These are phyloP conservation scores for Sitta europaea DNA, from an alignment of 2,113 vertebrate genomes.

Conservation along the genomic window DNA sequence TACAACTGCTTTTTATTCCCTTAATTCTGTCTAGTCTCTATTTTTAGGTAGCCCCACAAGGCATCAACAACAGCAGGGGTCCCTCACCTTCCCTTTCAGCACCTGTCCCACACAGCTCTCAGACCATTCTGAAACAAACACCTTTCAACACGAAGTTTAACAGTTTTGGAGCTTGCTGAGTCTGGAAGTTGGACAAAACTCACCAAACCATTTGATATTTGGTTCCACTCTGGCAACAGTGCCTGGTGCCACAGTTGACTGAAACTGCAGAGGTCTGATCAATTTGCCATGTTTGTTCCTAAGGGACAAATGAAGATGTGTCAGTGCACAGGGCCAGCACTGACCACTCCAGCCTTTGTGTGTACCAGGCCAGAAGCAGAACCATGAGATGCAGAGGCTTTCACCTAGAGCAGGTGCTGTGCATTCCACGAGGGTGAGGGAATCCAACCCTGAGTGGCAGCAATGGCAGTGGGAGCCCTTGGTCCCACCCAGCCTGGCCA, in stretches of 20 bases:
- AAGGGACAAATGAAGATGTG: neutral
- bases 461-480: neutral
- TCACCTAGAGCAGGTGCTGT: neutral
- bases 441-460: neutral
- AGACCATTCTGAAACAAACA: neutral
- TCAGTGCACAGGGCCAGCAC: neutral
- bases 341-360: neutral
- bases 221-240: slow-evolving; percentile 94
- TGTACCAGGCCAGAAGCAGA: neutral
- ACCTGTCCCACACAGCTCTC: neutral
- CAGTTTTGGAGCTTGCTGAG: neutral
- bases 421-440: fast-evolving
- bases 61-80: neutral
- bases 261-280: slow-evolving; percentile 86
- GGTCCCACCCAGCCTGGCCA: neutral
- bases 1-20: fast-evolving
- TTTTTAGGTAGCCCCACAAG: neutral
- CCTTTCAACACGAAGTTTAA: neutral
- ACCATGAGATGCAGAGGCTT: neutral
- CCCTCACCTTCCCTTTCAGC: neutral
- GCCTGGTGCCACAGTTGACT: slow-evolving; percentile 88
- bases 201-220: slow-evolving; percentile 98
- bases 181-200: slow-evolving; percentile 21
- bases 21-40: no score
- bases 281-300: slow-evolving; percentile 90